phyloP scores from a whole-genome alignment of 2,113 vertebrate genomes.

The Ophthalmolycus amberensis region DNA sequence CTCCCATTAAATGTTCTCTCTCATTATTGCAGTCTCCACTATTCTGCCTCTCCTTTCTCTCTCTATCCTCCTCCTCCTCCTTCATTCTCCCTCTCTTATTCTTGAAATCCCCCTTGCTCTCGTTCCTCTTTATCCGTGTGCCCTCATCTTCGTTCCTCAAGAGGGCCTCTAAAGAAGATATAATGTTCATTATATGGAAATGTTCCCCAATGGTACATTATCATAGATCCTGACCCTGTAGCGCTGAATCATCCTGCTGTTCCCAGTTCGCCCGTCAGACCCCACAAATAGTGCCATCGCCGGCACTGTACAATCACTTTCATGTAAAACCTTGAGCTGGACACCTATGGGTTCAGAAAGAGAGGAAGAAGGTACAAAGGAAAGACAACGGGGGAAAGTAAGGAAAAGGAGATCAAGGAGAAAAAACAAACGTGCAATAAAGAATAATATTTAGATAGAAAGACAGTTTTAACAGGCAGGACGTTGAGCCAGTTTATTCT shows the following conservation, averaged over 20 bases:
- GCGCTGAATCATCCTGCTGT: constrained; percentile 65
- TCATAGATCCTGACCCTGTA: constrained; percentile 74
- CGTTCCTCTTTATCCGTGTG: constrained; percentile 54
- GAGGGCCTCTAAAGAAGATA: constrained; percentile 75
- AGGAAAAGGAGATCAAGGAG: neutral
- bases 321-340: constrained; percentile 18
- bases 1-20: constrained; percentile 60
- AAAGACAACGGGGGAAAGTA: neutral
- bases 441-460: neutral
- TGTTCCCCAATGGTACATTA: constrained; percentile 70
- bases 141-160: constrained; percentile 62
- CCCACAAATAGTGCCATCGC: constrained; percentile 49
- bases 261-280: constrained; percentile 63
- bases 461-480: neutral
- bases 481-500: constrained; percentile 13
- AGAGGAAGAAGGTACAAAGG: neutral
- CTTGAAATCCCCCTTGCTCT: constrained; percentile 62
- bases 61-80: constrained; percentile 19
- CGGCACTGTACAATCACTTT: constrained; percentile 12
- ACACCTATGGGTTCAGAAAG: neutral
- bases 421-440: neutral
- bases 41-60: constrained; percentile 25
- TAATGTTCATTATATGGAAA: constrained; percentile 80
- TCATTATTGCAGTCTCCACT: constrained; percentile 47
- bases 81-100: constrained; percentile 39